Percentiles rank a stretch among this genome's conserved stretches.
These are phyloP conservation scores for Xanthorhoe designata DNA, from an alignment of 2,888 invertebrate genomes.

Conservation along the genomic window DNA sequence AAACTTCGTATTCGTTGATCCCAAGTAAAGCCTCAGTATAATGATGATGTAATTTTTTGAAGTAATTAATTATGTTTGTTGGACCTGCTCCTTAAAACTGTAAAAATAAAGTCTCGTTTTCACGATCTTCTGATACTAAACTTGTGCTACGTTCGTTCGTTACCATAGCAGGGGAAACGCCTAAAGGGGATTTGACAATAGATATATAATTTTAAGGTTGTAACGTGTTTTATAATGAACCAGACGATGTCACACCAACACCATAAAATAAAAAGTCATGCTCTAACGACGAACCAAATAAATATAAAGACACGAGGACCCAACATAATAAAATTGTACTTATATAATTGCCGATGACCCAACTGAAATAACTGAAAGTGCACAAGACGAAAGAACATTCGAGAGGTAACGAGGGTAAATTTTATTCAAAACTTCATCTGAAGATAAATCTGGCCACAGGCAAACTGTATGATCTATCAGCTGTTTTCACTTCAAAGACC, in stretches of 20 bases:
- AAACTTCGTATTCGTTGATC: no score
- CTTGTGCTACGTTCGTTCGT: no score
- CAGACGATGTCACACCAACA: slow-evolving; percentile 83
- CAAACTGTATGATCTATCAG: no score
- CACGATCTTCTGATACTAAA: no score
- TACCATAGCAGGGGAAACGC: no score
- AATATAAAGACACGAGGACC: slow-evolving; percentile 44
- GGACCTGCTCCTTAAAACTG: no score
- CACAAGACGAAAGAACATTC: slow-evolving; percentile 69
- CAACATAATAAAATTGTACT: slow-evolving; percentile 55
- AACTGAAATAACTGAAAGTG: slow-evolving; percentile 64
- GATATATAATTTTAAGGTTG: slow-evolving; percentile 40
- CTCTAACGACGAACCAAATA: slow-evolving; percentile 50
- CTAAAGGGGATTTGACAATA: no score
- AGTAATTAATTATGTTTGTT: no score
- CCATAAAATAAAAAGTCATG: slow-evolving; percentile 66
- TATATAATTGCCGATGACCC: slow-evolving; percentile 61
- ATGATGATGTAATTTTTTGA: no score
- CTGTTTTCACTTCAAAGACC: no score
- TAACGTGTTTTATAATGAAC: slow-evolving; percentile 53
- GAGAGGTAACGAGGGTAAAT: slow-evolving; percentile 46
- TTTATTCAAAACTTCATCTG: background rate
- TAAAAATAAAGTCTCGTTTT: no score
- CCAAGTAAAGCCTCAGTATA: no score
- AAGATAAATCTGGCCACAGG: background rate